Percentiles rank a stretch among this genome's conserved stretches.
phyloP scores from a whole-genome alignment of 2,113 vertebrate genomes.

The Dasyurus viverrinus region DNA sequence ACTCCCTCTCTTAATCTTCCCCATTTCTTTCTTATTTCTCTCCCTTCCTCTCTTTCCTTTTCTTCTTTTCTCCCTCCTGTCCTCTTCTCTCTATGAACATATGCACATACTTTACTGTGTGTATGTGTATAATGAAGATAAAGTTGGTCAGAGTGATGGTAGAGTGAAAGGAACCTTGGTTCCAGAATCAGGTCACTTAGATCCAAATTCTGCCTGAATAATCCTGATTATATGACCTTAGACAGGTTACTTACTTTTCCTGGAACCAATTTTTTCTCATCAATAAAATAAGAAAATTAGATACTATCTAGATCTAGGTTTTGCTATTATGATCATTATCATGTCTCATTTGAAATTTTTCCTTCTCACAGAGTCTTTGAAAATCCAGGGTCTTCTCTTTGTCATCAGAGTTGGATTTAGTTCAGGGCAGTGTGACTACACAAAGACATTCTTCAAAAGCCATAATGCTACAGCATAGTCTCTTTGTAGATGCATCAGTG shows the following conservation, averaged over 20 bases:
- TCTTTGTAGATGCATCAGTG: neutral
- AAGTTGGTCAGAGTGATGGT: neutral
- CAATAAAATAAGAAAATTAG: neutral
- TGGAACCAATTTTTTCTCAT: conserved; percentile 18
- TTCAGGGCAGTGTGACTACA: neutral
- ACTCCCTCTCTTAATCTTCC: neutral
- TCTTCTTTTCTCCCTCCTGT: no score
- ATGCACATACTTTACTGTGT: neutral
- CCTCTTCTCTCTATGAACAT: neutral
- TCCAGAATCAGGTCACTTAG: neutral
- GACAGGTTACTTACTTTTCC: neutral
- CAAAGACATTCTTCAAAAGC: neutral
- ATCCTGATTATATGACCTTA: neutral
- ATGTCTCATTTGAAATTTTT: neutral
- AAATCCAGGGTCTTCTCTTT: neutral
- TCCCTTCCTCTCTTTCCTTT: neutral
- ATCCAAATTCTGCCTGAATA: neutral
- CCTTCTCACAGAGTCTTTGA: neutral
- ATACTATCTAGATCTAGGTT: neutral
- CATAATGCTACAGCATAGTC: neutral
- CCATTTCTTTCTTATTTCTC: neutral
- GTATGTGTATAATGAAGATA: neutral
- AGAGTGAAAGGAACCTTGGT: neutral
- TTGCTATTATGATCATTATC: neutral
- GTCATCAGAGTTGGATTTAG: neutral